A percentile compares a stretch with the other conserved stretches of the same genome.
Evolutionary conservation across 2,888 invertebrate genomes (phyloP).

Genomic region (Lepidocyrtoides sp.): DNA sequence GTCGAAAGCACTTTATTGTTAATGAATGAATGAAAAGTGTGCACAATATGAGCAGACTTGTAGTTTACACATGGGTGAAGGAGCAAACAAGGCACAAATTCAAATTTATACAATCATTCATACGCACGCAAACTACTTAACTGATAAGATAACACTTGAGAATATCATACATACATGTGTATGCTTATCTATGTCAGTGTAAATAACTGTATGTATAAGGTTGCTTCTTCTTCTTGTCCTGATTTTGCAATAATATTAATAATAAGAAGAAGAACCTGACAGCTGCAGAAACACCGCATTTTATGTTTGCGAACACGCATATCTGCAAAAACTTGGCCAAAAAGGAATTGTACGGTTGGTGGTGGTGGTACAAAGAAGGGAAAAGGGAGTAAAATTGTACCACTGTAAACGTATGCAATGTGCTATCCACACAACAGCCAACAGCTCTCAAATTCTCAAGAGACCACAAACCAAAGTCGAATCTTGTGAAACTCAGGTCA

Average conservation of each 20-base stretch:
- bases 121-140: background rate
- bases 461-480: conserved; percentile 73
- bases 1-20: conserved; percentile 24
- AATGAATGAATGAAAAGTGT: conserved; percentile 24
- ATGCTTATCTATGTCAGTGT: background rate
- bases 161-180: background rate
- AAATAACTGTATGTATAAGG: too few relatives aligned
- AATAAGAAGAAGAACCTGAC: conserved; percentile 71
- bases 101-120: conserved; percentile 5
- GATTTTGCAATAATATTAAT: conserved; percentile 4
- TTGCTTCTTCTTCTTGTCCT: background rate
- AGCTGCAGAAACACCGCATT: conserved; percentile 61
- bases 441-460: conserved; percentile 60
- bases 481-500: conserved; percentile 78
- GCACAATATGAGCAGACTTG: background rate
- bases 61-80: background rate
- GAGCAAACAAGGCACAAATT: background rate
- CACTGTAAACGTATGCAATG: background rate
- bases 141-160: conserved; percentile 11
- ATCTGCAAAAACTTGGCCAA: background rate
- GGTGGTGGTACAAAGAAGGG: background rate
- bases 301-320: background rate
- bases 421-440: conserved; percentile 13
- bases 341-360: too few relatives aligned
- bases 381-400: background rate